Evolutionary conservation across 2,113 vertebrate genomes (phyloP).

Genomic region (Psettodes erumei): DNA sequence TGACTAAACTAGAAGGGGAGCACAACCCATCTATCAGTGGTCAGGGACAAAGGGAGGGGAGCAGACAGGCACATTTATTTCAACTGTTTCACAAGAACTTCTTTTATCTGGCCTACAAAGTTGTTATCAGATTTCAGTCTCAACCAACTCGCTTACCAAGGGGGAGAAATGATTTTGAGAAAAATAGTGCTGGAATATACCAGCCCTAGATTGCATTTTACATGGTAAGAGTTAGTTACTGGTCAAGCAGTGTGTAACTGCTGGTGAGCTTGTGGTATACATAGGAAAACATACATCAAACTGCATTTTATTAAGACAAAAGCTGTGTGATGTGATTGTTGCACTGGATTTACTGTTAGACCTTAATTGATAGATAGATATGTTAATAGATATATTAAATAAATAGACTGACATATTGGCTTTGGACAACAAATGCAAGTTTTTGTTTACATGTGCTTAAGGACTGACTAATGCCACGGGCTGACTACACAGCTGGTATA

Average conservation of each 20-base stretch:
- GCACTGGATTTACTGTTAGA: not conserved
- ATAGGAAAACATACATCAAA: not conserved
- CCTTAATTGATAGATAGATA: not conserved
- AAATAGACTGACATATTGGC: not conserved
- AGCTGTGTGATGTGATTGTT: not conserved
- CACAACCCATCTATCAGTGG: not conserved
- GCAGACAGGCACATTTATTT: constrained; percentile 21
- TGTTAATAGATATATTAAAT: not conserved
- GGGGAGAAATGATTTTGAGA: constrained; percentile 14
- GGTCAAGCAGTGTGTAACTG: not conserved
- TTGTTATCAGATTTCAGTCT: constrained; percentile 39
- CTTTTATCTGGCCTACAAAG: constrained; percentile 27
- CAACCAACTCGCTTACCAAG: not conserved
- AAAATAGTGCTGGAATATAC: not conserved
- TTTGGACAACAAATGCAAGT: too few relatives aligned
- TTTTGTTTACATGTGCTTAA: not conserved
- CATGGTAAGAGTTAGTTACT: not conserved
- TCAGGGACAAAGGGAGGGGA: constrained; percentile 2
- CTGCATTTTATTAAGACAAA: not conserved
- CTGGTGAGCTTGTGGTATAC: not conserved
- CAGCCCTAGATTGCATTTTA: not conserved
- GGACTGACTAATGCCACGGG: not conserved
- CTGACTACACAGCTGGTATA: not conserved
- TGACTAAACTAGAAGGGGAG: constrained; percentile 1
- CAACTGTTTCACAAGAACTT: constrained; percentile 15